Conservation (phyloP, 2,797 vertebrate species). For the Ciconia nigra region DNA sequence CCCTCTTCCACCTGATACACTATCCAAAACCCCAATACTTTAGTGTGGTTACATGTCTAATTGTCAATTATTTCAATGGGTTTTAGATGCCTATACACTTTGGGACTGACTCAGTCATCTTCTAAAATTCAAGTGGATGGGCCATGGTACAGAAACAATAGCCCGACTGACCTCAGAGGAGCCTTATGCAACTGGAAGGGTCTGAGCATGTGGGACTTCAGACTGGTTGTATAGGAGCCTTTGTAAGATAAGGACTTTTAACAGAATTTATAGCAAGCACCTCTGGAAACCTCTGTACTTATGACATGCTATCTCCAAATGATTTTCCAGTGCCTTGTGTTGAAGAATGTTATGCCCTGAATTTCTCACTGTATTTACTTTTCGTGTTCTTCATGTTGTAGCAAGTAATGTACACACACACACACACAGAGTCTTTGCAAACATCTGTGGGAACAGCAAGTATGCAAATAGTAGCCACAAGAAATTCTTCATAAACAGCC, state of each 20-base stretch:
- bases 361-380: conserved; percentile 4
- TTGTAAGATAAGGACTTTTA: neutral
- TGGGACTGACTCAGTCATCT: neutral
- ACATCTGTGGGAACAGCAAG: neutral
- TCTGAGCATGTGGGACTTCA: neutral
- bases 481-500: neutral
- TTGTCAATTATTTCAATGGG: neutral
- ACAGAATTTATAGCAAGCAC: neutral
- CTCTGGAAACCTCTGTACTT: neutral
- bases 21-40: neutral
- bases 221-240: neutral
- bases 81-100: neutral
- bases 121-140: neutral
- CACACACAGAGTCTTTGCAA: neutral
- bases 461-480: neutral
- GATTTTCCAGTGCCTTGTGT: neutral
- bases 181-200: neutral
- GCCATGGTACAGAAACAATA: neutral
- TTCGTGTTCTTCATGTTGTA: neutral
- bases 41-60: neutral
- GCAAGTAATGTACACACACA: neutral
- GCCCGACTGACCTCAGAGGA: neutral
- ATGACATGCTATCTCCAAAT: neutral
- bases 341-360: neutral
- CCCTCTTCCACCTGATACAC: neutral